phyloP scores from a whole-genome alignment of 2,888 invertebrate genomes.

The Scelioninae gen. 2 region DNA sequence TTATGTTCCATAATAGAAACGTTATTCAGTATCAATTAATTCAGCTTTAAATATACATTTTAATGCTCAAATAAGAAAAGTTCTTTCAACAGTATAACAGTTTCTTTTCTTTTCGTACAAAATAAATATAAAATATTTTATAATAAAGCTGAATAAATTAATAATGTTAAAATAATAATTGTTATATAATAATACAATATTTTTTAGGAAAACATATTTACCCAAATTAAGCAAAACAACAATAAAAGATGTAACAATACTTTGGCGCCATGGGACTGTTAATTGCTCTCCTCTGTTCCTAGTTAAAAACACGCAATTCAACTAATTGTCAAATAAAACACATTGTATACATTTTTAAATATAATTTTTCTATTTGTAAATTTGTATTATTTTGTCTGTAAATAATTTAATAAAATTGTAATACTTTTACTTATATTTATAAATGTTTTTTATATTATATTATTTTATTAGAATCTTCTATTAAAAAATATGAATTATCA shows the following conservation, averaged over 20 bases:
- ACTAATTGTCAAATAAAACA: conserved; percentile 59
- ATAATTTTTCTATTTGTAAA: background rate
- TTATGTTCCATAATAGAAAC: too few relatives aligned
- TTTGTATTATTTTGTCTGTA: too few relatives aligned
- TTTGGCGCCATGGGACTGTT: conserved; percentile 74
- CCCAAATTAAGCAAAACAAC: conserved; percentile 74
- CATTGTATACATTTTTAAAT: background rate
- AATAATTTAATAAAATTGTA: too few relatives aligned
- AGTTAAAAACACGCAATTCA: conserved; percentile 73
- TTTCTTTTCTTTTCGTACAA: too few relatives aligned
- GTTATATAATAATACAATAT: too few relatives aligned
- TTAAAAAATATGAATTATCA: too few relatives aligned
- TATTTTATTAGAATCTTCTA: too few relatives aligned
- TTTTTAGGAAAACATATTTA: conserved; percentile 73
- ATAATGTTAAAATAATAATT: conserved; percentile 1
- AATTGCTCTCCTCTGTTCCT: conserved; percentile 75
- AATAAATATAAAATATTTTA: background rate
- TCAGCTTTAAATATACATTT: background rate
- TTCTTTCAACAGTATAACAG: too few relatives aligned
- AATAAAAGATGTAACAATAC: conserved; percentile 74
- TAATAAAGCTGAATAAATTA: conserved; percentile 5
- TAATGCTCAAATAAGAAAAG: background rate
- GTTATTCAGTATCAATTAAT: conserved; percentile 3
- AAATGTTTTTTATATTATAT: too few relatives aligned
- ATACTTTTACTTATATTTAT: too few relatives aligned